Evolutionary conservation across 2,888 invertebrate genomes (phyloP).

Genomic region (Rhingia rostrata): DNA sequence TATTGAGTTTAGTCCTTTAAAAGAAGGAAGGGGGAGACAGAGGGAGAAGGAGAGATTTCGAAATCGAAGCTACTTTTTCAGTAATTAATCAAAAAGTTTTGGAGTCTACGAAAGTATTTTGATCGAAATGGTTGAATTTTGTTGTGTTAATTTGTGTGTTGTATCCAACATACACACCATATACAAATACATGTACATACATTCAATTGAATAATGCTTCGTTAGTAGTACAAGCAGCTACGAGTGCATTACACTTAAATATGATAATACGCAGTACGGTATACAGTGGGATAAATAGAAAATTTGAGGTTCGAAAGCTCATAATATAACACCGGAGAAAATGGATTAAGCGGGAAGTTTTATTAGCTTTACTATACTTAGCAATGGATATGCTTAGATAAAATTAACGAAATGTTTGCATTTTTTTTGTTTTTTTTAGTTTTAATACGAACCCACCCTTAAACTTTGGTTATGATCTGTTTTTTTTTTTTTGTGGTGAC

Average conservation of each 20-base stretch:
- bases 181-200: not conserved
- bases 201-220: slow-evolving; percentile 61
- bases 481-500: no score
- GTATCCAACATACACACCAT: not conserved
- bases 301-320: not conserved
- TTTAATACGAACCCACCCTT: no score
- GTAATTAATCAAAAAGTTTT: slow-evolving; percentile 9
- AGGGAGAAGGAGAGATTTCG: not conserved
- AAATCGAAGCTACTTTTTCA: not conserved
- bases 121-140: no score
- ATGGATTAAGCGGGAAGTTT: no score
- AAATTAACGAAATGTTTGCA: no score
- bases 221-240: slow-evolving; percentile 36
- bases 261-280: slow-evolving; percentile 58
- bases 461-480: no score
- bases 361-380: no score
- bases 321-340: no score
- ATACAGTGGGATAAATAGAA: slow-evolving; percentile 1
- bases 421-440: no score
- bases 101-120: not conserved
- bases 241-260: slow-evolving; percentile 65
- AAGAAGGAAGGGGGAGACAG: not conserved
- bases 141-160: no score
- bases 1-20: slow-evolving; percentile 35
- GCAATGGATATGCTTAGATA: no score